Evolutionary conservation across 2,797 vertebrate genomes (phyloP).

Genomic region (Eleutherodactylus coqui): DNA sequence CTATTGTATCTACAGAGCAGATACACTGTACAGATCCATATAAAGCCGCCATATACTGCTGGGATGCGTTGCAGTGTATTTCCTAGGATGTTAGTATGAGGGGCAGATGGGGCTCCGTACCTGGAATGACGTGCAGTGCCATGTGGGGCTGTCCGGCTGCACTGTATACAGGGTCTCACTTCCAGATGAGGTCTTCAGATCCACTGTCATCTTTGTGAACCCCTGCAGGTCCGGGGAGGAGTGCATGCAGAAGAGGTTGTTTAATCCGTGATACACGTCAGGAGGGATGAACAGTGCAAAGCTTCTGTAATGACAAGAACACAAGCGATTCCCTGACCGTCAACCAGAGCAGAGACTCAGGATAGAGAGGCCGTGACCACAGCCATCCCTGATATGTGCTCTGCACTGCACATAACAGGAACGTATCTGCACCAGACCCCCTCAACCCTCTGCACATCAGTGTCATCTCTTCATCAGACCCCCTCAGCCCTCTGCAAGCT

Average conservation of each 20-base stretch:
- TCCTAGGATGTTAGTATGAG: not conserved
- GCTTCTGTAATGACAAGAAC: not conserved
- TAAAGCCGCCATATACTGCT: not conserved
- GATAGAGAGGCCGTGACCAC: no score
- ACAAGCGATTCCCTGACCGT: no score
- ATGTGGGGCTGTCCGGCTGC: not conserved
- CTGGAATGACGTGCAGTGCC: constrained; percentile 21
- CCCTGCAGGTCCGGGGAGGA: not conserved
- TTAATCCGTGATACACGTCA: not conserved
- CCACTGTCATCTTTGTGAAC: not conserved
- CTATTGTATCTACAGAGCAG: no score
- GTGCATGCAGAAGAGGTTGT: not conserved
- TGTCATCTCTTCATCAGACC: no score
- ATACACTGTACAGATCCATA: no score
- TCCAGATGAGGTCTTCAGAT: constrained; percentile 18
- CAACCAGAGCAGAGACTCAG: no score
- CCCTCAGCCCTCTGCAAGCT: no score
- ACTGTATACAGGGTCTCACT: not conserved
- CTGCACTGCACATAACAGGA: no score
- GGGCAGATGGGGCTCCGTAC: not conserved
- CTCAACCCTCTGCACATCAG: no score
- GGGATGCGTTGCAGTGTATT: not conserved
- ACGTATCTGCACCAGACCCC: no score
- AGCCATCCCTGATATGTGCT: no score
- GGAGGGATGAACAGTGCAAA: constrained; percentile 3